Evolutionary conservation across 2,888 invertebrate species (phyloP), one percentile per base, ranked within the genome.

Genomic region (Nematopogon swammerdamellus): DNA sequence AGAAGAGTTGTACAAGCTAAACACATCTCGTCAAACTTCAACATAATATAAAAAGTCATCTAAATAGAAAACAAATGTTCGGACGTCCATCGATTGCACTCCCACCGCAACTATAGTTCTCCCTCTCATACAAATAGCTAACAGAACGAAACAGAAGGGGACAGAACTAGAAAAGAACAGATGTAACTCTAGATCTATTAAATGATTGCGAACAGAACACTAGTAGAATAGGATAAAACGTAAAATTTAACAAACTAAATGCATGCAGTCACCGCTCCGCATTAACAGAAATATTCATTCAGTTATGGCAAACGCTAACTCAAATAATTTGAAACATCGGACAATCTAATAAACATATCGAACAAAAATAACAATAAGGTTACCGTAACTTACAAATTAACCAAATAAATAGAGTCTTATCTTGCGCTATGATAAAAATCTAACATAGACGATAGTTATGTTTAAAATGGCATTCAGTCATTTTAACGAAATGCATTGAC

Each of bases 361-460:
- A 76, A 72, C 70, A 68, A 76, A 76, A 76, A 64, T 71, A 79
- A 79, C 77, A 66, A 71, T 76, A 77, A 76, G 74, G 74, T 73
- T 68, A 70, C 74, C 61, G 69, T 69, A 76, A 76, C 76, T 76
- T 77, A 75, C 75, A 77, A 65, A 71, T 68, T 72, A 77, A 77
- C 77, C 67, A 76, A 77, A 77, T 76, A 77, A 77, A 77, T 77
- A n/a, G n/a, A 77, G 36, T 36, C 36, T 36, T 36, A 36, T 36
- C 36, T 36, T 8, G 8, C 36, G 36, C n/a, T 36, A 36, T 36
- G 3, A 36, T 36, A 36, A 36, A 14, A 36, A 14, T 36, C 36
- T 36, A 36, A 36, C 11, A 36, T 36, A 36, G 25, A 25, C 25
- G 25, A 25, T 25, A 36, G 36, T 36, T 36, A 36, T 36, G 36